Conservation (phyloP, 2,797 vertebrate species). For the Brachymystax lenok region DNA sequence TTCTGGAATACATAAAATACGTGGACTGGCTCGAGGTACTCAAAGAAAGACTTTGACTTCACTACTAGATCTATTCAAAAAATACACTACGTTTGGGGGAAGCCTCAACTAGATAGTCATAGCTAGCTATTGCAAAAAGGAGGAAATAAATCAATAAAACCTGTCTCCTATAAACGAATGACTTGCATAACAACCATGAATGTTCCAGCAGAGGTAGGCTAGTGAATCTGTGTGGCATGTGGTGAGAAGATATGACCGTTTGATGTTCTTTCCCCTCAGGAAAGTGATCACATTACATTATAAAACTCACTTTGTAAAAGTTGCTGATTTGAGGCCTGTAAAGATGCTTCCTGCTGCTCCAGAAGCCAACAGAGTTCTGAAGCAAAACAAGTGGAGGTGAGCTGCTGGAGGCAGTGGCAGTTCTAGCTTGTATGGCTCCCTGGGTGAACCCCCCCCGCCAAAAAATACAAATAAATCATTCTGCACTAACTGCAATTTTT, state of each 20-base stretch:
- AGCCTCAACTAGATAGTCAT: not conserved
- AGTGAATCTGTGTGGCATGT: constrained; percentile 61
- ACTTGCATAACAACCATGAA: constrained; percentile 39
- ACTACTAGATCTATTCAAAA: no score
- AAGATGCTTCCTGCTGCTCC: constrained; percentile 66
- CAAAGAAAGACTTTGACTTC: no score
- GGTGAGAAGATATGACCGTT: constrained; percentile 55
- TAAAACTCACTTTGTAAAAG: constrained; percentile 69
- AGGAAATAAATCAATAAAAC: constrained; percentile 30
- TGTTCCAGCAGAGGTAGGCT: constrained; percentile 41
- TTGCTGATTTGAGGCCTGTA: constrained; percentile 60
- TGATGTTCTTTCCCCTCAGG: constrained; percentile 68
- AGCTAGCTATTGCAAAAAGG: constrained; percentile 23
- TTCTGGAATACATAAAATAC: not conserved
- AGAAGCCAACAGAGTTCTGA: constrained; percentile 50
- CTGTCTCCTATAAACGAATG: constrained; percentile 47
- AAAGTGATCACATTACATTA: constrained; percentile 72
- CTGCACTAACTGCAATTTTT: no score
- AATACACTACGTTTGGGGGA: not conserved
- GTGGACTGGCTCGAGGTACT: not conserved
- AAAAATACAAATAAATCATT: no score
- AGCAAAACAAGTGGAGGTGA: constrained; percentile 37
- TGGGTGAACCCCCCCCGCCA: no score
- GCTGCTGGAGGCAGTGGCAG: not conserved
- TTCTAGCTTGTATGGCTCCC: no score